Percentiles rank a stretch among this genome's conserved stretches.
Conservation (phyloP, 1,140 invertebrate genomes). For the Monochamus saltuarius region DNA sequence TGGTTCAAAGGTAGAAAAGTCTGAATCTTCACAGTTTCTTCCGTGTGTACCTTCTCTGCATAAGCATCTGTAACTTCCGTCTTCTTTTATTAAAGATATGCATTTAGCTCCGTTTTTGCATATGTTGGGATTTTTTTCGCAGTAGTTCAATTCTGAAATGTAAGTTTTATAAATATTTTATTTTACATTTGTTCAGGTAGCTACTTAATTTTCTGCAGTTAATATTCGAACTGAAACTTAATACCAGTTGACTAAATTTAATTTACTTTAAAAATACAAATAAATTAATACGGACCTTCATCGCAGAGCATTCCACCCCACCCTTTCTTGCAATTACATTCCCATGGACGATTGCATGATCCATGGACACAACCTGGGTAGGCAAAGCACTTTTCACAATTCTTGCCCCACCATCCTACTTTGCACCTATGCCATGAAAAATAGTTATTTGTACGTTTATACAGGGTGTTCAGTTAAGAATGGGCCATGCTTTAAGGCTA, state of each 20-base stretch:
- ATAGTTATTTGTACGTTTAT: conserved; percentile 10
- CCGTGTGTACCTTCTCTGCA: conserved; percentile 63
- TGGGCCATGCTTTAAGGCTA: too few relatives aligned
- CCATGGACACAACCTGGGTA: conserved; percentile 87
- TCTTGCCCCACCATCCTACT: conserved; percentile 81
- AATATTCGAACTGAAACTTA: too few relatives aligned
- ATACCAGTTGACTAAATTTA: too few relatives aligned
- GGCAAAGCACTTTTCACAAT: conserved; percentile 78
- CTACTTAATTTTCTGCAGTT: too few relatives aligned
- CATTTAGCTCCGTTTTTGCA: conserved; percentile 81
- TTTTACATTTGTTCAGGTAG: too few relatives aligned
- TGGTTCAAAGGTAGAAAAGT: conserved; percentile 45
- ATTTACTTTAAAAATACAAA: conserved; percentile 4
- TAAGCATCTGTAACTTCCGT: conserved; percentile 72
- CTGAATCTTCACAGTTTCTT: conserved; percentile 61
- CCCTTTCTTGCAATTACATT: conserved; percentile 80
- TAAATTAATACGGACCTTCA: conserved; percentile 61
- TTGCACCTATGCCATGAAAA: conserved; percentile 67
- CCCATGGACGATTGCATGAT: conserved; percentile 81
- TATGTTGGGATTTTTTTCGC: conserved; percentile 66
- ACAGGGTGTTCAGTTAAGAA: too few relatives aligned
- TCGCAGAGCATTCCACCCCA: conserved; percentile 89
- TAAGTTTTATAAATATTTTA: too few relatives aligned
- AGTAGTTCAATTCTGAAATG: conserved; percentile 71
- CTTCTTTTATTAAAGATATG: conserved; percentile 70